Base-by-base conservation (phyloP, 2,888 invertebrate genomes). In the Dusona sp. region DNA sequence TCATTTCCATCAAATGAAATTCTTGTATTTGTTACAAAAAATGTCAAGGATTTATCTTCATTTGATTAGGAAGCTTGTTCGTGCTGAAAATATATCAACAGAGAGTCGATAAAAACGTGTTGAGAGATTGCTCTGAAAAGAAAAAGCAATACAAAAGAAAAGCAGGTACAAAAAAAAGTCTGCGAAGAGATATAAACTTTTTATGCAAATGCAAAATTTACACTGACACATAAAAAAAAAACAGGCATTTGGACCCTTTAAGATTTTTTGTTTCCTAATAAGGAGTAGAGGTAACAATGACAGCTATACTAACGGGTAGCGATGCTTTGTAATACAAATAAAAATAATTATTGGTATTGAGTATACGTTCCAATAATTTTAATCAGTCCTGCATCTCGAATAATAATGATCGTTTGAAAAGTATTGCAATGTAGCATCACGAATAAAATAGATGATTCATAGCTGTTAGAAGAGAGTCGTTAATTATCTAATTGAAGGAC, bases 221-320 rank as follows among this genome's bases (percentile, higher is more conserved):
- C 29, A 29, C 29, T 3, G 22, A 22, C 22, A 22, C 22, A 54
- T 29, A 16, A 61, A 29, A 61, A 29, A 7, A 25, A 61, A 13
- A 29, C 25, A 16, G 3, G 29, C 1, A 22, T 13, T 3, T 54
- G 22, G 22, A n/a, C 9, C 2, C 8, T 8, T 6, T 8, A 54
- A 9, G 4, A 16, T 48, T 48, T 54, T 22, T 54, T 54, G 22
- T 36, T 38, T 36, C 6, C n/a, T n/a, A 36, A n/a, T 7, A 57
- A 57, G 3, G 11, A 25, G 13, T 29, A 16, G 33, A 13, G 6
- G 36, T 3, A 64, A 61, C 42, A 29, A 51, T 61, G 64, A 67
- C 65, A n/a, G 75, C 33, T 57, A 72, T 84, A 61, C 77, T 81
- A 85, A 83, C 75, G 0, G 19, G n/a, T n/a, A n/a, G 4, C 19